Evolutionary conservation across 2,113 vertebrate genomes (phyloP).

Genomic region (Chaetura pelagica): DNA sequence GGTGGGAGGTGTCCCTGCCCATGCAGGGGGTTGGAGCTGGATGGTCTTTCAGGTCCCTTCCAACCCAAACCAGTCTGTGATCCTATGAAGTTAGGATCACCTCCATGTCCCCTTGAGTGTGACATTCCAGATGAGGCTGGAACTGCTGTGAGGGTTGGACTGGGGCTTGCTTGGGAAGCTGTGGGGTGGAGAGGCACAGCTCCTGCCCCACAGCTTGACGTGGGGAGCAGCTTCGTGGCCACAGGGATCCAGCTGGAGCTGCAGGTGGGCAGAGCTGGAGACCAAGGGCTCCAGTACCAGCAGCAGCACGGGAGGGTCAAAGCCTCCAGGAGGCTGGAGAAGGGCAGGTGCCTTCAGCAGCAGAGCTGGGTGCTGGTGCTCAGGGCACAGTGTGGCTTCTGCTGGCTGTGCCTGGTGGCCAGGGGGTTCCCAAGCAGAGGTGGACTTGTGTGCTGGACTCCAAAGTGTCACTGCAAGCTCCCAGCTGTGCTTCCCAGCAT

Average conservation of each 20-base stretch:
- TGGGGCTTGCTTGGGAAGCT: not conserved
- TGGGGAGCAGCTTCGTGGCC: rapidly evolving
- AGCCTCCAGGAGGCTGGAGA: not conserved
- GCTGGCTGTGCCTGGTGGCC: rapidly evolving
- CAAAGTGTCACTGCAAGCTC: not conserved
- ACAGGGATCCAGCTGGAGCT: not conserved
- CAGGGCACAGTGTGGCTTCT: rapidly evolving
- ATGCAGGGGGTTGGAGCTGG: too few relatives aligned
- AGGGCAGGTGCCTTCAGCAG: not conserved
- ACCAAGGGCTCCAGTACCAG: not conserved
- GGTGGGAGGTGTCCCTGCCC: too few relatives aligned
- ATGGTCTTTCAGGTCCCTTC: too few relatives aligned
- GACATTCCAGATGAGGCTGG: rapidly evolving
- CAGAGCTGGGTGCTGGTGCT: not conserved
- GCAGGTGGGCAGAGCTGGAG: not conserved
- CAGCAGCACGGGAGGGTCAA: rapidly evolving
- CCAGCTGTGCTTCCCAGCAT: not conserved
- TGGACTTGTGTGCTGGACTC: not conserved
- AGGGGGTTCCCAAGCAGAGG: not conserved
- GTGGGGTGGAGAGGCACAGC: not conserved
- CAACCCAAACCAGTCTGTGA: too few relatives aligned
- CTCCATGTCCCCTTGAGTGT: not conserved
- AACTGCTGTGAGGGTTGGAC: not conserved
- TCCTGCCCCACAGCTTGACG: not conserved
- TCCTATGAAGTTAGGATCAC: too few relatives aligned